Percentiles rank a stretch among this genome's conserved stretches.
phyloP scores from a whole-genome alignment of 2,888 invertebrate species.

The Apotomis capreana region DNA sequence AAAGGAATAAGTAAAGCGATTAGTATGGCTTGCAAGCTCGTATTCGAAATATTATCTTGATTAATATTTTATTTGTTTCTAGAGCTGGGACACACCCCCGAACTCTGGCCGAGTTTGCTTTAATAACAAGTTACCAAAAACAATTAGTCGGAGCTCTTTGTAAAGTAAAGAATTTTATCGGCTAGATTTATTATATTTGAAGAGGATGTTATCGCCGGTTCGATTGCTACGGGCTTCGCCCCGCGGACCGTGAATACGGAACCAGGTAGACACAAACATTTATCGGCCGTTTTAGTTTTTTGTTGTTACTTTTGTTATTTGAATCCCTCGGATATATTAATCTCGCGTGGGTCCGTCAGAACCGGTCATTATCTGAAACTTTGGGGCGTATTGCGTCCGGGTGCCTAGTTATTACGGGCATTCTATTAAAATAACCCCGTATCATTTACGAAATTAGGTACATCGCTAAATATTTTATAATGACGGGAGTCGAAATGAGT shows the following conservation, averaged over 20 bases:
- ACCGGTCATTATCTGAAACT: conserved; percentile 80
- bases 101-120: conserved; percentile 61
- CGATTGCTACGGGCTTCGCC: conserved; percentile 61
- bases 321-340: conserved; percentile 80
- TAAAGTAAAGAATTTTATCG: conserved; percentile 74
- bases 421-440: conserved; percentile 79
- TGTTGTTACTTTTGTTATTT: conserved; percentile 76
- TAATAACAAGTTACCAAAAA: conserved; percentile 75
- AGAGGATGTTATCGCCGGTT: conserved; percentile 73
- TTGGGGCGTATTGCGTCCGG: conserved; percentile 80
- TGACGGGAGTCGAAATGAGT: conserved; percentile 69
- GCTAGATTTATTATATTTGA: conserved; percentile 80
- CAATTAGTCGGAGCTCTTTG: conserved; percentile 75
- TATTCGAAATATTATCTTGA: conserved; percentile 37
- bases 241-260: conserved; percentile 58
- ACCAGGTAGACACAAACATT: conserved; percentile 76
- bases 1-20: neutral
- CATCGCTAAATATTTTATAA: conserved; percentile 83
- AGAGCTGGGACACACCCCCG: conserved; percentile 48
- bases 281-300: conserved; percentile 80
- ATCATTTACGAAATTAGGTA: conserved; percentile 80
- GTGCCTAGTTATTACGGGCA: conserved; percentile 79
- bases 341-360: conserved; percentile 75
- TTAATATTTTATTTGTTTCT: conserved; percentile 57
- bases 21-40: conserved; percentile 1